phyloP scores from a whole-genome alignment of 2,797 vertebrate genomes.

The Synanceia verrucosa region DNA sequence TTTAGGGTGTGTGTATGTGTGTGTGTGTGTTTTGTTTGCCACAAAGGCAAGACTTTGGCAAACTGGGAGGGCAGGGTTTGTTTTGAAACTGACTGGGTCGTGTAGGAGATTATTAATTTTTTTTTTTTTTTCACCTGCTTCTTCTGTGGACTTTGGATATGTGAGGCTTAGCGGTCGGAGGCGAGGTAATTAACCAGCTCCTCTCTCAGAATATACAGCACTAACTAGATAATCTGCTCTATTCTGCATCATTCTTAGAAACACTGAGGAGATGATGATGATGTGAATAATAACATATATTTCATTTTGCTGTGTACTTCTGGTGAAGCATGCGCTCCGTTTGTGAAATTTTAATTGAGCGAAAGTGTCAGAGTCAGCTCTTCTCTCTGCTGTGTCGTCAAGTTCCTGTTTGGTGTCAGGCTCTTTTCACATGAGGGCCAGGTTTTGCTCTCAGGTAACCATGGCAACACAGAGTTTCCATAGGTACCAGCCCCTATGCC shows the following conservation, averaged over 20 bases:
- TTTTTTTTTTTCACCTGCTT: slow-evolving; percentile 42
- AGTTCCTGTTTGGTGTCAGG: slow-evolving; percentile 57
- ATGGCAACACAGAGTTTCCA: slow-evolving; percentile 64
- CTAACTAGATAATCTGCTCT: neutral
- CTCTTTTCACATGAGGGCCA: slow-evolving; percentile 49
- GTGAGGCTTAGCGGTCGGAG: slow-evolving; percentile 35
- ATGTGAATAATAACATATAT: neutral
- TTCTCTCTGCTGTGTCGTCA: slow-evolving; percentile 48
- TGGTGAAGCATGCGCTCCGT: neutral
- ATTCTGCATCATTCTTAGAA: neutral
- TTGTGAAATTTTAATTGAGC: slow-evolving; percentile 30
- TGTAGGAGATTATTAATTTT: slow-evolving; percentile 29
- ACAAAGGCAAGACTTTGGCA: slow-evolving; percentile 37
- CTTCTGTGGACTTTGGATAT: slow-evolving; percentile 68
- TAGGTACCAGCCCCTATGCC: slow-evolving; percentile 55
- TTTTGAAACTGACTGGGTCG: slow-evolving; percentile 40
- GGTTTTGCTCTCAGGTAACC: slow-evolving; percentile 64
- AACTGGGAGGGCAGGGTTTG: slow-evolving; percentile 51
- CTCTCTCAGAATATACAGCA: neutral
- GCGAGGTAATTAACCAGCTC: slow-evolving; percentile 52
- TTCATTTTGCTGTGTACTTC: neutral
- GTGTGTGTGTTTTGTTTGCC: slow-evolving; percentile 17
- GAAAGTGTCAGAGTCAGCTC: slow-evolving; percentile 18
- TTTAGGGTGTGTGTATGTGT: slow-evolving; percentile 52
- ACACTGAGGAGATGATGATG: neutral